Evolutionary conservation across 2,888 invertebrate species (phyloP), one percentile per base, ranked within the genome.

Genomic region (Chaetoderma sp.): DNA sequence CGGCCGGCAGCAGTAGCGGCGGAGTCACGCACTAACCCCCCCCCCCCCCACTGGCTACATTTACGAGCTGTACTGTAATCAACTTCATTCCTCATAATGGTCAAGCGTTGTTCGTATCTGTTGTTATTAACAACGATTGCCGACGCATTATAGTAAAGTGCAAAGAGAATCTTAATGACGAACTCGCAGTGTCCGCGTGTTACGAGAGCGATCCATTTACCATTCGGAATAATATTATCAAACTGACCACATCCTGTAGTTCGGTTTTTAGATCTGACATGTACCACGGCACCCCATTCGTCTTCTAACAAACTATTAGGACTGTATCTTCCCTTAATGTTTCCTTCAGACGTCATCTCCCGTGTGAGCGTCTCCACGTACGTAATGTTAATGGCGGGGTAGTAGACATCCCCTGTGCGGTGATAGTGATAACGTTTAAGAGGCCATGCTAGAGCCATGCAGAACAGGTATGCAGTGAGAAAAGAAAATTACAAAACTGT

Each of bases 101-200:
- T 93, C 80, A 93, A 87, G 65, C 88, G 88, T 32, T 90, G 88
- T 2, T 91, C 90, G 67, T 91, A 91, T 67, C 91, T 88, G 84
- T 93, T 91, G 86, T 94, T 93, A 88, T 94, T 95, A 60, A 95
- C 91, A 58, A 95, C 90, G 33, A 94, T 92, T 0, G 93, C 95
- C 0, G 91, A 89, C 6, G 94, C 95, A 80, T 92, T 92, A 60
- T 90, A 90, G 27, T 88, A 72, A 85, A 90, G 91, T 1, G 93
- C 94, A 83, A 93, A 91, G 78, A 91, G 90, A 74, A 95, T 92
- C 88, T 95, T 95, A 73, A 91, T 90, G 84, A 93, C 92, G 84
- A 94, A 94, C 78, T 91, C 91, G 87, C 95, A 95, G 78, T 89
- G 89, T 57, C 94, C 94, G 39, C 94, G 88, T 72, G 91, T 89